Conservation (phyloP, 2,888 invertebrate species). For the Phaonia tiefii region DNA sequence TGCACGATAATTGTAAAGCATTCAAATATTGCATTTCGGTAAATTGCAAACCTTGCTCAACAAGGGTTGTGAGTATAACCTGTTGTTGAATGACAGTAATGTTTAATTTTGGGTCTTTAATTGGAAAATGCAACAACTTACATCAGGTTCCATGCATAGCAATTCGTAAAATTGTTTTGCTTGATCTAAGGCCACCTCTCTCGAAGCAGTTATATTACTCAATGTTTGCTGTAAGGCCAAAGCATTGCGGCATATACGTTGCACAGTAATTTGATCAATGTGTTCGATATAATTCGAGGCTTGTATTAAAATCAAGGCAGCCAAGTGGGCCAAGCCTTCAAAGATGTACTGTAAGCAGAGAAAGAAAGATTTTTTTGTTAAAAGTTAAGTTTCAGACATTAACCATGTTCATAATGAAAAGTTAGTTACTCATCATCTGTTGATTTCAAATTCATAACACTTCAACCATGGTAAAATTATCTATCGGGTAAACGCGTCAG, state of each 20-base stretch:
- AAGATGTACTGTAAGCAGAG: conserved; percentile 88
- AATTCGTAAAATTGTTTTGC: conserved; percentile 94
- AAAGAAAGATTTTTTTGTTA: too few relatives aligned
- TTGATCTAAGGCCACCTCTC: conserved; percentile 92
- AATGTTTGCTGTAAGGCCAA: conserved; percentile 92
- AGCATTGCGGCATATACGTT: conserved; percentile 92
- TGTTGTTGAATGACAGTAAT: conserved; percentile 77
- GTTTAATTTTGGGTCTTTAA: not conserved
- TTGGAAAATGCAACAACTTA: conserved; percentile 77
- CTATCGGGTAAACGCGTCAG: too few relatives aligned
- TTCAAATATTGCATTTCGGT: conserved; percentile 93
- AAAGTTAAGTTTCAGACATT: too few relatives aligned
- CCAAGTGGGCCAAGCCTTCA: conserved; percentile 91
- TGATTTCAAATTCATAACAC: too few relatives aligned
- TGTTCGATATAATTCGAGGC: conserved; percentile 89
- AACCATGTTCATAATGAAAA: too few relatives aligned
- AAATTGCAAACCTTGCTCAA: conserved; percentile 94
- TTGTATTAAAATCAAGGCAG: conserved; percentile 90
- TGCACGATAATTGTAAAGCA: conserved; percentile 89
- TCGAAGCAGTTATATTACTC: conserved; percentile 90
- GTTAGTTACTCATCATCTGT: too few relatives aligned
- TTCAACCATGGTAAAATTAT: too few relatives aligned
- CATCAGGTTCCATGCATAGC: conserved; percentile 90
- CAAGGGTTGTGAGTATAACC: conserved; percentile 91
- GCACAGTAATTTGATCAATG: conserved; percentile 91